These are phyloP conservation scores for Eurypyga helias DNA, from an alignment of 2,113 vertebrate species.

Conservation along the genomic window DNA sequence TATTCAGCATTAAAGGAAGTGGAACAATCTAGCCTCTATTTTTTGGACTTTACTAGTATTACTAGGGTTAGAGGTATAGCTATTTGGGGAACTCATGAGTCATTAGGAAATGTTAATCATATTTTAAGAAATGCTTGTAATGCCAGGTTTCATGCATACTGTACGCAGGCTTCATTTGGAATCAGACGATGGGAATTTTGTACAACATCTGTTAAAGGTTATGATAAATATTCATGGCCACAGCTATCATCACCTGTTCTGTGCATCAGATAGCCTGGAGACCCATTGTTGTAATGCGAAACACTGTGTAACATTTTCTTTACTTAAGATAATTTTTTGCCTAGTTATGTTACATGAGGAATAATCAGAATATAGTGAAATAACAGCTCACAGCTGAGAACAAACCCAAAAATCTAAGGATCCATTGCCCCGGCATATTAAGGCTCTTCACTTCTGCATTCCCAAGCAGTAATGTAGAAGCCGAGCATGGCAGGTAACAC, in stretches of 20 bases:
- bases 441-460: not conserved
- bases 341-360: rapidly evolving
- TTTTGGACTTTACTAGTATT: not conserved
- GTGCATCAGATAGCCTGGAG: not conserved
- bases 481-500: not conserved
- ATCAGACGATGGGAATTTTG: not conserved
- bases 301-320: not conserved
- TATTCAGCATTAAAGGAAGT: not conserved
- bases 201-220: conserved; percentile 43
- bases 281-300: not conserved
- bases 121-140: conserved; percentile 24
- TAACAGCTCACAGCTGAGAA: not conserved
- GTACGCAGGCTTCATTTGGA: not conserved
- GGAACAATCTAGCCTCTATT: not conserved
- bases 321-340: not conserved
- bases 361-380: not conserved
- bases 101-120: conserved; percentile 31
- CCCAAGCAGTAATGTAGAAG: not conserved
- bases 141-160: not conserved
- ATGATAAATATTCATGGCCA: conserved; percentile 44
- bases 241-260: not conserved
- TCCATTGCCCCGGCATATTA: not conserved
- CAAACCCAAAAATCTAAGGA: not conserved
- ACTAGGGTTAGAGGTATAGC: not conserved
- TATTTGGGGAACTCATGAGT: not conserved